Base-by-base conservation (phyloP, 2,797 vertebrate genomes). In the Parauchenoglanis ngamensis region DNA sequence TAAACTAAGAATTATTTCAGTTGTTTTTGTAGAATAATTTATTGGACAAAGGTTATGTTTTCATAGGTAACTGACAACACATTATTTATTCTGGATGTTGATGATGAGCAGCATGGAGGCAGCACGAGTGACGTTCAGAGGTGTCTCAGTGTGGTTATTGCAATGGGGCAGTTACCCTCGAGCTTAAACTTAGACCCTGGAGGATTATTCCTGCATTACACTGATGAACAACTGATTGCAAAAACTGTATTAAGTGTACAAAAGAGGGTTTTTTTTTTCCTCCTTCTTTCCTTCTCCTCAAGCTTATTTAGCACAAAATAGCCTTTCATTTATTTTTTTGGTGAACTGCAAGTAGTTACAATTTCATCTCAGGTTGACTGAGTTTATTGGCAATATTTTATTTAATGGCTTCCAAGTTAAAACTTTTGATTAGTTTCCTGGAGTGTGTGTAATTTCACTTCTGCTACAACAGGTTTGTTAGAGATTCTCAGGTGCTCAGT, bases 361-460 rank as follows among this genome's bases (percentile, higher is more conserved):
- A 10, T 77, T 77, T 23, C 8, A 78, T 79, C 56, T 59, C 56
- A 44, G 56, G 11, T 56, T 40, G 75, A 7, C 70, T 54, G 44
- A 79, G 54, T 57, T 35, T 79, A 57, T 57, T 40, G 76, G 54
- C 28, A 19, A 11, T 35, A 7, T 21, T 17, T n/a, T 17, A 0
- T 44, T 52, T 7, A 6, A 15, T 10, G 19, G 4, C 40, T 13
- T 79, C 31, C 56, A 23, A 59, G 5, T 59, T 61, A 80, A 40
- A 61, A 80, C 56, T 79, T 80, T 59, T 57, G 54, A 79, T 79
- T 80, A 44, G 56, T 40, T 80, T 59, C 54, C 35, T 46, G 21
- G 2, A 61, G 21, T 61, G 23, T 44, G 12, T 61, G 23, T 44
- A 46, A 80, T 61, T 61, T 80, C 56, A 40, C 56, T 57, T 78